These are phyloP conservation scores for Sterrhoptilus dennistouni DNA, from an alignment of 2,113 vertebrate genomes.

Conservation along the genomic window DNA sequence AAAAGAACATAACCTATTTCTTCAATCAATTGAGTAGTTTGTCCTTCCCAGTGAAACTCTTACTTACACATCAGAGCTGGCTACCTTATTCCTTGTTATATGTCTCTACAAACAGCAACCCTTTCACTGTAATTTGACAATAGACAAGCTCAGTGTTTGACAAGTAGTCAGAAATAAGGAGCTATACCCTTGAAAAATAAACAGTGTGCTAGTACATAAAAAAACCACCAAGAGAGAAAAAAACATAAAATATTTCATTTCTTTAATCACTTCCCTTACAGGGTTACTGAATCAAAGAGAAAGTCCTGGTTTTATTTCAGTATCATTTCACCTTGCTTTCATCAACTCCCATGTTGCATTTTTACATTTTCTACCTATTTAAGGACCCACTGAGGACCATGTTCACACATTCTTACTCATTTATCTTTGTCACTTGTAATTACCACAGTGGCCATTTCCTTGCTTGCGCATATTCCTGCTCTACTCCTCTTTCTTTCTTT, in stretches of 20 bases:
- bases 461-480: background rate
- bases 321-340: constrained; percentile 61
- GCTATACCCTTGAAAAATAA: constrained; percentile 28
- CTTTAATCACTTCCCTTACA: constrained; percentile 53
- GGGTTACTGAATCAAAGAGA: constrained; percentile 40
- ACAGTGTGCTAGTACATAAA: background rate
- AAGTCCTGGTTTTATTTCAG: constrained; percentile 31
- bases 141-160: background rate
- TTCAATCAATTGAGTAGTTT: background rate
- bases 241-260: background rate
- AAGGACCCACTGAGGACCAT: constrained; percentile 47
- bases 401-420: constrained; percentile 52
- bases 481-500: constrained; percentile 48
- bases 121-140: constrained; percentile 13
- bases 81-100: background rate
- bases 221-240: background rate
- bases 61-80: background rate
- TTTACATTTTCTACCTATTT: constrained; percentile 58
- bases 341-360: constrained; percentile 18
- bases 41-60: background rate
- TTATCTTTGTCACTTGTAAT: constrained; percentile 71
- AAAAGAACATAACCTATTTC: background rate
- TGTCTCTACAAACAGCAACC: background rate
- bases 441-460: constrained; percentile 37
- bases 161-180: constrained; percentile 9